A percentile compares a stretch with the other conserved stretches of the same genome.
Evolutionary conservation across 2,888 invertebrate genomes (phyloP).

Genomic region (Athripsodes cinereus): DNA sequence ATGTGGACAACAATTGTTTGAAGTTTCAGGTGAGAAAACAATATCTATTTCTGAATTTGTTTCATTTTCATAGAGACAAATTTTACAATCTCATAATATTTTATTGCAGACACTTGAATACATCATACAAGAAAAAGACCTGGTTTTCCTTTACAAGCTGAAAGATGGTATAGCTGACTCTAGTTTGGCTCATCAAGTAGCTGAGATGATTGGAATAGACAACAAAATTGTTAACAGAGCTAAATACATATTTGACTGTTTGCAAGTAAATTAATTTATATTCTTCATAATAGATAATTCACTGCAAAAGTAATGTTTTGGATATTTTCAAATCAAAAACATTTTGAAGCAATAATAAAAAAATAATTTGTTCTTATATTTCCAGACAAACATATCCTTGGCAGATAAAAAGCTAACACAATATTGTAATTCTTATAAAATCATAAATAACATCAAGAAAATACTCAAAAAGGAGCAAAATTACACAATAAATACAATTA

Average conservation of each 20-base stretch:
- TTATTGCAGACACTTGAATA: slow-evolving; percentile 54
- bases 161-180: slow-evolving; percentile 51
- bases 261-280: slow-evolving; percentile 34
- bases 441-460: not conserved
- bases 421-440: slow-evolving; percentile 12
- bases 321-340: slow-evolving; percentile 1
- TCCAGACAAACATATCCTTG: slow-evolving; percentile 39
- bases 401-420: slow-evolving; percentile 35
- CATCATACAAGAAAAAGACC: slow-evolving; percentile 48
- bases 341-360: not conserved
- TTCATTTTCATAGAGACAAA: not conserved
- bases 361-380: slow-evolving; percentile 6
- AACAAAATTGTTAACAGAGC: slow-evolving; percentile 49
- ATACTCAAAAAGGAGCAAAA: not conserved
- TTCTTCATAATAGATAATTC: too few relatives aligned
- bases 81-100: too few relatives aligned
- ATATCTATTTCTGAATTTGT: not conserved
- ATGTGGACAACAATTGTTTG: slow-evolving; percentile 39
- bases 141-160: slow-evolving; percentile 64
- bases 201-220: slow-evolving; percentile 53
- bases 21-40: slow-evolving; percentile 40
- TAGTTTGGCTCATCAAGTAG: slow-evolving; percentile 64
- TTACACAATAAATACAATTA: not conserved
- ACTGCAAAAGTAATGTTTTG: too few relatives aligned
- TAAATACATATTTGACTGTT: slow-evolving; percentile 37